These are phyloP conservation scores for Eristalinus aeneus DNA, from an alignment of 2,888 invertebrate genomes.

Conservation along the genomic window DNA sequence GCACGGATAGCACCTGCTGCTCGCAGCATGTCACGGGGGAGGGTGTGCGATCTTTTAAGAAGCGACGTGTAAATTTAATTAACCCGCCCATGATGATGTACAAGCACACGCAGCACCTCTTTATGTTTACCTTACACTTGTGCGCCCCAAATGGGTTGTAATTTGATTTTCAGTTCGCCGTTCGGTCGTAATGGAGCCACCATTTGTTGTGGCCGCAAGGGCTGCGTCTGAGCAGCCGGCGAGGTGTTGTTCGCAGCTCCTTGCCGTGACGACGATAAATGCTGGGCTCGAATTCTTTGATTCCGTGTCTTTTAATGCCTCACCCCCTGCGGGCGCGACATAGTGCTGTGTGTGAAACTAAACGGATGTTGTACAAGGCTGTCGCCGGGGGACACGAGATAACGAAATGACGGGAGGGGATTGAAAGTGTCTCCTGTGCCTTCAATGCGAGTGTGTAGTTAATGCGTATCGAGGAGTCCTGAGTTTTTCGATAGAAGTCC, in stretches of 20 bases:
- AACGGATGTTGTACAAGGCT: constrained; percentile 53
- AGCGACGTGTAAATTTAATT: constrained; percentile 71
- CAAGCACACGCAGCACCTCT: constrained; percentile 66
- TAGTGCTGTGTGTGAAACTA: constrained; percentile 11
- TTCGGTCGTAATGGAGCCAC: constrained; percentile 55
- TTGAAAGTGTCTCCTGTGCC: constrained; percentile 15
- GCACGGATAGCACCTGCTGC: constrained; percentile 37
- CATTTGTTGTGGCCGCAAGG: constrained; percentile 51
- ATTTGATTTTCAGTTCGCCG: constrained; percentile 65
- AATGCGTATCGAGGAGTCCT: neutral
- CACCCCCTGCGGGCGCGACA: neutral
- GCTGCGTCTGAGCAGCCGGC: constrained; percentile 5
- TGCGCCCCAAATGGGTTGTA: constrained; percentile 46
- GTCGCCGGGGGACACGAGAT: constrained; percentile 66
- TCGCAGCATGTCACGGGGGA: constrained; percentile 16
- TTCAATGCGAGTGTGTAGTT: constrained; percentile 9
- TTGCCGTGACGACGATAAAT: constrained; percentile 55
- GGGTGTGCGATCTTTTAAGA: constrained; percentile 44
- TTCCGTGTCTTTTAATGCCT: constrained; percentile 43
- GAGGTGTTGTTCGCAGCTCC: constrained; percentile 25
- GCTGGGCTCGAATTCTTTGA: constrained; percentile 54
- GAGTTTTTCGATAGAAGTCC: neutral
- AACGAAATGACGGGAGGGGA: constrained; percentile 52
- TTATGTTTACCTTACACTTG: constrained; percentile 66
- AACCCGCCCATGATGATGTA: constrained; percentile 66